Evolutionary conservation across 1,140 invertebrate genomes (phyloP).

Genomic region (Calosoma granatense): DNA sequence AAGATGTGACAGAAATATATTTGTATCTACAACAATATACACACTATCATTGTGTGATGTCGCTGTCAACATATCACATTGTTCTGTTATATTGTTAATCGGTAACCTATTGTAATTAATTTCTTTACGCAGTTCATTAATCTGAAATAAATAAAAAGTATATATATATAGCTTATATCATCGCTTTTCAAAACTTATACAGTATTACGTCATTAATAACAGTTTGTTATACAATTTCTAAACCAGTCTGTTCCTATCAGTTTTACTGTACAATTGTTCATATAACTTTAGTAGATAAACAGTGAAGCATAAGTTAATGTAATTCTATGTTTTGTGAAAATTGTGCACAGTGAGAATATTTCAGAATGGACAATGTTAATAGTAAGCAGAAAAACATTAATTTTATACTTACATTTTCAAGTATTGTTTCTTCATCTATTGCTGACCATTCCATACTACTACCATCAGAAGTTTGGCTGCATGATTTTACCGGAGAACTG

Average conservation of each 20-base stretch:
- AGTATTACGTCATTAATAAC: not conserved
- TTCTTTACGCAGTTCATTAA: not conserved
- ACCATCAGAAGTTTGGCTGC: not conserved
- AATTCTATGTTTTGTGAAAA: not conserved
- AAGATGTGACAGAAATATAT: not conserved
- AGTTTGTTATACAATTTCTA: not conserved
- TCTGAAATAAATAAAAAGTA: not conserved
- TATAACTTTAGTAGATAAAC: not conserved
- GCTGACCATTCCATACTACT: not conserved
- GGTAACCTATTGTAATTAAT: not conserved
- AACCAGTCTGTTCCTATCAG: not conserved
- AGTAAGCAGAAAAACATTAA: not conserved
- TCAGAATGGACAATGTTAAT: not conserved
- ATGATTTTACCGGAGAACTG: not conserved
- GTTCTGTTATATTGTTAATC: not conserved
- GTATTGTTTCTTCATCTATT: not conserved
- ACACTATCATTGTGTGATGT: not conserved
- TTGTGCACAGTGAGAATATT: not conserved
- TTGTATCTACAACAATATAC: conserved; percentile 1
- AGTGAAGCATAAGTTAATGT: not conserved
- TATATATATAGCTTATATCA: no score
- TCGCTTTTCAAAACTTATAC: no score
- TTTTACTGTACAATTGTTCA: not conserved
- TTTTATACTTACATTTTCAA: not conserved
- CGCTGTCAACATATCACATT: not conserved